Base-by-base conservation (phyloP, 2,888 invertebrate genomes). In the Hypomecis atomaria region DNA sequence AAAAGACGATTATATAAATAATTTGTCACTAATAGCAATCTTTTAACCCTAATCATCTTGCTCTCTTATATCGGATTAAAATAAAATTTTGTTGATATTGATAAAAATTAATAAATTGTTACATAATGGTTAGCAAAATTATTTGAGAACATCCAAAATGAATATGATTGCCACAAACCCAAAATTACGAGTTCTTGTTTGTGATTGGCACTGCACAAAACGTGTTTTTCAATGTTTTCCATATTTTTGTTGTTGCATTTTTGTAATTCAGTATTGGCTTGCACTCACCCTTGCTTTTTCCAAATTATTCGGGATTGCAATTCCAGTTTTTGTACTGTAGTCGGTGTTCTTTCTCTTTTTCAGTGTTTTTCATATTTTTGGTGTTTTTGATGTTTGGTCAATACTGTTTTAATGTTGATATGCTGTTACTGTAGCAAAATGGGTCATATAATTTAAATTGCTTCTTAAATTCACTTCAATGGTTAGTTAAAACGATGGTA, bases 331-430 rank as follows among this genome's bases (percentile, higher is more conserved):
- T 83, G 82, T 89, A 82, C 83, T 83, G 86, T 92, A 92, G 92
- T 90, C 90, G 86, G 91, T 92, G 92, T 92, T 92, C 92, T 76
- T 92, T 92, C 92, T 92, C 92, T 92, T 91, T 90, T 83, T 87
- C 88, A 11, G 49, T 58, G 57, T 66, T 63, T 85, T 82, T 85
- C 84, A 75, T 83, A 74, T 71, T 79, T 71, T 79, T 71, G 77
- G 72, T 75, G 83, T 79, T 43, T 44, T 45, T 45, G 37, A 36
- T 45, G 45, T 55, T 55, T 54, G 34, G 4, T 54, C 43, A 75
- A 79, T 83, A 81, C 77, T 83, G 71, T 83, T 86, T 74, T 82
- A 77, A 71, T n/a, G 7, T 65, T 59, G 43, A n/a, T 5, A 6
- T n/a, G n/a, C n/a, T n/a, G 11, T 43, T 5, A 43, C n/a, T n/a